These are phyloP conservation scores for Saccostrea echinata DNA, from an alignment of 1,140 invertebrate species.

Conservation along the genomic window DNA sequence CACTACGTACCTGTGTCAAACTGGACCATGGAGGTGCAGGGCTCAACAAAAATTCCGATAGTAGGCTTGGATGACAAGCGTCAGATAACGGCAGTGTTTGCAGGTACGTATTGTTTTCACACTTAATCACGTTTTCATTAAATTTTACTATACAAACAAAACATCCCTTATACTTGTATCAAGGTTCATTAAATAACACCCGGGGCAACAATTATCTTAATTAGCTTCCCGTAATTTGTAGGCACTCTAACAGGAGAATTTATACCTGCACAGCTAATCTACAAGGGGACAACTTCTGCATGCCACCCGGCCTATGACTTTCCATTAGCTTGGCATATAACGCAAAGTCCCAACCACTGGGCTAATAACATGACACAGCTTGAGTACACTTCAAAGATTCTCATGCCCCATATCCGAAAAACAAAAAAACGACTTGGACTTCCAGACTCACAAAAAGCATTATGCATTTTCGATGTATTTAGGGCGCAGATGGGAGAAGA, in stretches of 20 bases:
- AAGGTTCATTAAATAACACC: no score
- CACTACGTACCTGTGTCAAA: slow-evolving; percentile 27
- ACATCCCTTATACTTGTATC: no score
- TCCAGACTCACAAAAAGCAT: no score
- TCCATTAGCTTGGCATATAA: slow-evolving; percentile 6
- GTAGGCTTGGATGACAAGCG: no score
- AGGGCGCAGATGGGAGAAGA: no score
- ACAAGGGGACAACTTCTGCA: slow-evolving; percentile 20
- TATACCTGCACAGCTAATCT: slow-evolving; percentile 27
- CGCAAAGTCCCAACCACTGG: slow-evolving; percentile 6
- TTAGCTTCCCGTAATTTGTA: neutral
- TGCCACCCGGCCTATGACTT: slow-evolving; percentile 27
- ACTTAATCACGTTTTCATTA: no score
- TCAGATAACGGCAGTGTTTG: no score
- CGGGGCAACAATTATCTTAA: no score
- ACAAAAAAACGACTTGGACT: neutral
- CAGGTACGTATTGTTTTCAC: no score
- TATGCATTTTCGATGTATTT: slow-evolving; percentile 6
- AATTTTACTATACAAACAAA: no score
- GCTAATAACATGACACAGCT: no score
- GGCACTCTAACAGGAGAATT: slow-evolving; percentile 21
- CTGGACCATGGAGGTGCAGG: slow-evolving; percentile 25
- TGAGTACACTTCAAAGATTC: slow-evolving; percentile 5
- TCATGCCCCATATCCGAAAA: neutral
- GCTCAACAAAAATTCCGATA: no score